Conservation (phyloP, 2,113 vertebrate genomes). For the Peromyscus californicus region DNA sequence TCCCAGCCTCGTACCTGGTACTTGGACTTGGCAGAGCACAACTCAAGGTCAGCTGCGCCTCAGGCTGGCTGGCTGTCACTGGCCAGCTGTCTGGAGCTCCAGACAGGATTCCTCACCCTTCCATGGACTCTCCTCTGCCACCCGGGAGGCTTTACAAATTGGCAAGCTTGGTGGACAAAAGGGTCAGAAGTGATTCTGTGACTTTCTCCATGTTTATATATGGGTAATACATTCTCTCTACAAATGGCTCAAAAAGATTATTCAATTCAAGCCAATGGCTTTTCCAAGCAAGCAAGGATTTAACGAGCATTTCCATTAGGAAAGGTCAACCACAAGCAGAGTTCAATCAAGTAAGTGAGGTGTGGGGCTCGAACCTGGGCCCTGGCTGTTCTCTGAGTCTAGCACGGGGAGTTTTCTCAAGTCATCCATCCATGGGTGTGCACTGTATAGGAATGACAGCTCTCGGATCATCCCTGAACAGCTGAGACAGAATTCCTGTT, state of each 20-base stretch:
- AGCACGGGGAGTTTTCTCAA: accelerated
- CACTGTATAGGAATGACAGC: accelerated
- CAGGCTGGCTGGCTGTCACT: neutral
- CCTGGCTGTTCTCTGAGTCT: neutral
- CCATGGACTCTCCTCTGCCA: neutral
- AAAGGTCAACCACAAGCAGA: neutral
- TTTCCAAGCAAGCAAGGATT: neutral
- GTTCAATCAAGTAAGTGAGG: neutral
- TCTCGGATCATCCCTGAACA: neutral
- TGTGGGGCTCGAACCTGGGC: no score
- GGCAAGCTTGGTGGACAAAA: neutral
- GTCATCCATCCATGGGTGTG: accelerated
- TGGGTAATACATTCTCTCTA: neutral
- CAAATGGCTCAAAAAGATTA: neutral
- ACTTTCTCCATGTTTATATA: neutral
- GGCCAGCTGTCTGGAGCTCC: neutral
- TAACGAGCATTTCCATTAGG: neutral
- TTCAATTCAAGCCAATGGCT: neutral
- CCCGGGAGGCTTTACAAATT: neutral
- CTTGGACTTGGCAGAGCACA: neutral
- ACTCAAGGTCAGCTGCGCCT: accelerated
- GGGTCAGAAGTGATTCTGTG: neutral
- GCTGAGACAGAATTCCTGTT: neutral
- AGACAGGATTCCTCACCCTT: neutral
- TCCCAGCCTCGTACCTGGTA: neutral